Evolutionary conservation across 2,888 invertebrate genomes (phyloP), one percentile per base, ranked within the genome.

Genomic region (Rotaria socialis): DNA sequence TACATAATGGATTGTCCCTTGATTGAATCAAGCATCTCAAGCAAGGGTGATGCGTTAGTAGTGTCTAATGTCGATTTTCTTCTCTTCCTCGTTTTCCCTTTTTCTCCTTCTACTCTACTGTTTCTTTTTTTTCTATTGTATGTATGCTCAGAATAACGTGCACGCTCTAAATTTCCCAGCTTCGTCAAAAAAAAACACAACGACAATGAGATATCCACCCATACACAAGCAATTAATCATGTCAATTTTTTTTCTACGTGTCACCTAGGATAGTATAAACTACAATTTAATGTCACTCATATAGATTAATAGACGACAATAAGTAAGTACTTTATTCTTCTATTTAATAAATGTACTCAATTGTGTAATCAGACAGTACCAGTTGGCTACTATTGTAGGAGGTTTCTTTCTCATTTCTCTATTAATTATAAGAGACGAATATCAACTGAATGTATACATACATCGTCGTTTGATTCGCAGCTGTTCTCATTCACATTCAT

Each of bases 261-360:
- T 16, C 2, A 67, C 35, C 27, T 67, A 0, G 35, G 19, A 67
- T 67, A 6, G 16, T 35, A 67, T 67, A 67, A 41, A 27, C 10
- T 27, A 14, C 19, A 35, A 14, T 56, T 56, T 56, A 22, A 56
- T 24, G 24, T 56, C 67, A 67, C 1, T 67, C 11, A 41, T 67
- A 35, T 35, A 35, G 14, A 16, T 27, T 60, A 60, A 11, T 60
- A 14, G n/a, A 60, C n/a, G 58, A 24, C n/a, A 60, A 11, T 27
- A 11, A 67, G 67, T 67, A 67, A 67, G 67, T 67, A 35, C 27
- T 27, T 67, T 67, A 27, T 67, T 67, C 35, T 67, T 67, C 67
- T 67, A 27, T 16, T 67, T 67, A 27, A 67, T 19, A 35, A 56
- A 24, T 56, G 24, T 56, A 56, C 24, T 16, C 27, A 35, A 19